Percentiles rank a stretch among this genome's conserved stretches.
Evolutionary conservation across 2,797 vertebrate species (phyloP).

Genomic region (Triplophysa yarkandensis): DNA sequence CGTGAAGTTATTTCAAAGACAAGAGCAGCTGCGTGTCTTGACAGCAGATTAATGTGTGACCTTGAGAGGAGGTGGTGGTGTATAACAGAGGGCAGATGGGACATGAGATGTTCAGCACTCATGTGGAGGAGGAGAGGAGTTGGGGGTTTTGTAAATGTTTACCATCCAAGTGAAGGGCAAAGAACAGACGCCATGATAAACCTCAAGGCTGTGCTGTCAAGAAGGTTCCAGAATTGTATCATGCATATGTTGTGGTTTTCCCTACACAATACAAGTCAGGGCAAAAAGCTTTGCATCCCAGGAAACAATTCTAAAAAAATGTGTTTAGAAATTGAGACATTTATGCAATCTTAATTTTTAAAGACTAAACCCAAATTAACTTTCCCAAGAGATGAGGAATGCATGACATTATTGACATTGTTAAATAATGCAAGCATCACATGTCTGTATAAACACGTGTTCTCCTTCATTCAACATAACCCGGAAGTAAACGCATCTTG

Average conservation of each 20-base stretch:
- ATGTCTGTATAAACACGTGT: not conserved
- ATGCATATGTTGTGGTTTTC: not conserved
- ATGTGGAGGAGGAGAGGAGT: constrained; percentile 18
- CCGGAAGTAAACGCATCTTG: constrained; percentile 26
- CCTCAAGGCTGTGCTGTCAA: not conserved
- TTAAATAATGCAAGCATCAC: not conserved
- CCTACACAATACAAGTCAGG: not conserved
- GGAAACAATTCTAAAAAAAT: not conserved
- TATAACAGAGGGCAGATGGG: constrained; percentile 24
- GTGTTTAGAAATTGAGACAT: too few species aligned
- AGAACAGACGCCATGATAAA: constrained; percentile 49
- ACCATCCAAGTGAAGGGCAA: constrained; percentile 50
- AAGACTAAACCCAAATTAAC: not conserved
- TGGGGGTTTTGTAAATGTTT: constrained; percentile 57
- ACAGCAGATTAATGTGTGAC: constrained; percentile 51
- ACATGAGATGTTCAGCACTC: constrained; percentile 42
- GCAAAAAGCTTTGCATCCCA: not conserved
- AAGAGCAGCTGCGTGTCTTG: constrained; percentile 33
- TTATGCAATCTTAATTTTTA: not conserved
- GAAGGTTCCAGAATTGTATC: constrained; percentile 24
- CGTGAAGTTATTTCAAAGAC: not conserved
- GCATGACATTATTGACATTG: not conserved
- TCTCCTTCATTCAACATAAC: constrained; percentile 4
- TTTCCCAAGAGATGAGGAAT: not conserved
- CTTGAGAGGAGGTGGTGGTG: constrained; percentile 71